phyloP scores from a whole-genome alignment of 92 coral and sea anemone species.

The Parazoanthus darwini region DNA sequence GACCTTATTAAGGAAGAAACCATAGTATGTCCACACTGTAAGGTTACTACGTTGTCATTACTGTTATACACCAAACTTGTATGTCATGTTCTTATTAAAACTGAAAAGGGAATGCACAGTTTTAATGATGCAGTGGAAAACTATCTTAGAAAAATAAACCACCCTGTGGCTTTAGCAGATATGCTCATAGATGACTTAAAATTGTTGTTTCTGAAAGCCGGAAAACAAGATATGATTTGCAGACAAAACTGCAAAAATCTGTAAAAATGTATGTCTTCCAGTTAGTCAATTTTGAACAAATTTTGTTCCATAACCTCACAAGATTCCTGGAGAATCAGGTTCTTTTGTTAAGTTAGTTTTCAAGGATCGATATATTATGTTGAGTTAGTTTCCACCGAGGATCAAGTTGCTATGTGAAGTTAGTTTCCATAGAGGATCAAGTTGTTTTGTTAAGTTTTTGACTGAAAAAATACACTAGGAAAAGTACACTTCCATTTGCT shows the following conservation, averaged over 20 bases:
- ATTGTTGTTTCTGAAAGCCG: conserved; percentile 35
- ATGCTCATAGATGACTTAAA: conserved; percentile 40
- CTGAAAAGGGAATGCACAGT: conserved; percentile 37
- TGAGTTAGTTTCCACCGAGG: not conserved
- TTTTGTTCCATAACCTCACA: conserved; percentile 35
- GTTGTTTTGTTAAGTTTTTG: not conserved
- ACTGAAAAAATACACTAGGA: too few relatives aligned
- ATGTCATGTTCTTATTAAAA: conserved; percentile 19
- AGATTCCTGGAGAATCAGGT: conserved; percentile 23
- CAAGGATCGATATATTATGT: not conserved
- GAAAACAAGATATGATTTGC: conserved; percentile 45
- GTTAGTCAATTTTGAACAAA: conserved; percentile 26
- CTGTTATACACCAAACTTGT: conserved; percentile 18
- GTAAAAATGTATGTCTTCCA: conserved; percentile 46
- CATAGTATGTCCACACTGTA: conserved; percentile 31
- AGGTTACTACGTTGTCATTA: conserved; percentile 25
- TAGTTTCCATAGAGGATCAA: conserved; percentile 25
- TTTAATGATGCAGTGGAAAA: conserved; percentile 47
- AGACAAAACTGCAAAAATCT: conserved; percentile 47
- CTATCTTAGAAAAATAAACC: conserved; percentile 43
- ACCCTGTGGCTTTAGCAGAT: conserved; percentile 39
- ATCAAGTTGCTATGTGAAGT: conserved; percentile 27
- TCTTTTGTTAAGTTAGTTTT: conserved; percentile 14
- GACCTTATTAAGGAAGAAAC: conserved; percentile 37
- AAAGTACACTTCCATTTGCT: too few relatives aligned